phyloP scores from a whole-genome alignment of 2,113 vertebrate species.

The Sebastes schlegelii region DNA sequence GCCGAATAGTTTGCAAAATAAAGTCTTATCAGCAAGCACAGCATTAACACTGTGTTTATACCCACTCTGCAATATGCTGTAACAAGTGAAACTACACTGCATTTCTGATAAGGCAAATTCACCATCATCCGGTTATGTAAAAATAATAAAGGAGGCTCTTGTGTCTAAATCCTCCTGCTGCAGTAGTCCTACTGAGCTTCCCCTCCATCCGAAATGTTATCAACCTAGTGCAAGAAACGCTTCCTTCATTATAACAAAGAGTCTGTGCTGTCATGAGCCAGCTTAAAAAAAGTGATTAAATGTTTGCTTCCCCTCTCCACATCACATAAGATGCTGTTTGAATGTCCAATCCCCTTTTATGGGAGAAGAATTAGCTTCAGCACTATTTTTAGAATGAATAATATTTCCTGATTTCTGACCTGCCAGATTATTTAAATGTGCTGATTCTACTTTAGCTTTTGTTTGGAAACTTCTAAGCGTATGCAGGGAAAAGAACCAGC shows the following conservation, averaged over 20 bases:
- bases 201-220: slow-evolving; percentile 9
- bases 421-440: slow-evolving; percentile 11
- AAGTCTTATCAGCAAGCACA: slow-evolving; percentile 5
- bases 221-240: slow-evolving; percentile 8
- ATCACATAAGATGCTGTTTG: slow-evolving; percentile 35
- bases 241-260: slow-evolving; percentile 1
- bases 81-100: slow-evolving; percentile 8
- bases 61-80: slow-evolving; percentile 21
- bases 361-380: slow-evolving; percentile 59
- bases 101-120: slow-evolving; percentile 1
- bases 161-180: slow-evolving; percentile 12
- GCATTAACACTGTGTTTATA: not conserved
- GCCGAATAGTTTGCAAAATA: slow-evolving; percentile 12
- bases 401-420: slow-evolving; percentile 43
- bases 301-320: slow-evolving; percentile 9
- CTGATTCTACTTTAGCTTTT: not conserved
- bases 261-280: slow-evolving; percentile 2
- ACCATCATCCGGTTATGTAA: not conserved
- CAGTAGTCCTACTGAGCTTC: slow-evolving; percentile 4
- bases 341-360: slow-evolving; percentile 50
- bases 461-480: not conserved
- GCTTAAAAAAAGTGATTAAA: slow-evolving; percentile 36
- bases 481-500: too few species aligned
- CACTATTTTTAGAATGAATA: slow-evolving; percentile 60
- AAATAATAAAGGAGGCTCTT: slow-evolving; percentile 23